These are phyloP conservation scores for Ephestia elutella DNA, from an alignment of 1,140 invertebrate species.

Conservation along the genomic window DNA sequence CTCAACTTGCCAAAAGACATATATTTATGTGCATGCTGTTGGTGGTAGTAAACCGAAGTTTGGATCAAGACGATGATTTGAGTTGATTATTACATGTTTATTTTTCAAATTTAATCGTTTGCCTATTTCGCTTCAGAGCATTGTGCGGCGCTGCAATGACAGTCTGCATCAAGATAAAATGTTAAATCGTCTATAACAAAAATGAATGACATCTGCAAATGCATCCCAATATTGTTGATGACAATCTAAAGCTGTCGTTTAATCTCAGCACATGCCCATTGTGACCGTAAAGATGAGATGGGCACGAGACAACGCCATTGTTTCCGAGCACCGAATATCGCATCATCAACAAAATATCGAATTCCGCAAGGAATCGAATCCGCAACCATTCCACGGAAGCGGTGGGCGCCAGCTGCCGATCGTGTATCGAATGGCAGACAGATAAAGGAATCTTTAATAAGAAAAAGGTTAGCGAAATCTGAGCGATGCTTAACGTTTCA, in stretches of 20 bases:
- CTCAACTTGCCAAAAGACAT: no score
- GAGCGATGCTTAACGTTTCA: slow-evolving; percentile 52
- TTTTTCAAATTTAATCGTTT: no score
- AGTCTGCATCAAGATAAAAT: no score
- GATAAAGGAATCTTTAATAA: slow-evolving; percentile 64
- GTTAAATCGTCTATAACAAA: no score
- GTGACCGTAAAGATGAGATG: slow-evolving; percentile 42
- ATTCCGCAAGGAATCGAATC: slow-evolving; percentile 54
- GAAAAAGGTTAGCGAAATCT: slow-evolving; percentile 57
- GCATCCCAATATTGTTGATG: slow-evolving; percentile 19
- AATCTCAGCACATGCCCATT: slow-evolving; percentile 42
- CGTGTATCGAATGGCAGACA: slow-evolving; percentile 47
- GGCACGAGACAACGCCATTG: slow-evolving; percentile 59
- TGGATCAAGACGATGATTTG: no score
- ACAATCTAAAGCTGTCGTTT: slow-evolving; percentile 26
- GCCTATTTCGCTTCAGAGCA: no score
- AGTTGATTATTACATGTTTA: no score
- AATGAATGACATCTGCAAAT: slow-evolving; percentile 7
- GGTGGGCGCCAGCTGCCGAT: slow-evolving; percentile 58
- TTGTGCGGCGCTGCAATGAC: no score
- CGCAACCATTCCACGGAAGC: slow-evolving; percentile 57
- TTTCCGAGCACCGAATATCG: slow-evolving; percentile 53
- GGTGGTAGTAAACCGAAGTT: no score
- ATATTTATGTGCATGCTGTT: no score
- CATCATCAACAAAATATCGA: slow-evolving; percentile 65